These are phyloP conservation scores for Seira ritae DNA, from an alignment of 2,888 invertebrate species.

Conservation along the genomic window DNA sequence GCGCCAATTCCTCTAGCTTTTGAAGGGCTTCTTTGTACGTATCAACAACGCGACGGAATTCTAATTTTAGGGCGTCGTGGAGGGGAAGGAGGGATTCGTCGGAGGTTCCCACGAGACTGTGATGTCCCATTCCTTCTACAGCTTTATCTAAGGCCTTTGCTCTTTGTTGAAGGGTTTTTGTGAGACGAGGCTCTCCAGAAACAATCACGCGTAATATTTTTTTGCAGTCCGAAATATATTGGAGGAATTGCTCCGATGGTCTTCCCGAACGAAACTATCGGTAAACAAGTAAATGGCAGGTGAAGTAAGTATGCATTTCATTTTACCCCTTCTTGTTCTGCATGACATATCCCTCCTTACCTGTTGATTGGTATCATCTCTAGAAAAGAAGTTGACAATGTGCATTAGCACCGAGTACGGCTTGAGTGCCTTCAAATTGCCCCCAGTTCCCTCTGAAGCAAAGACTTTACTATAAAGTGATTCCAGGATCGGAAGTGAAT, in stretches of 20 bases:
- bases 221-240: constrained; percentile 76
- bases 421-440: constrained; percentile 76
- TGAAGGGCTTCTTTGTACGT: constrained; percentile 91
- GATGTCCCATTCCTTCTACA: constrained; percentile 91
- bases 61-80: constrained; percentile 77
- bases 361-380: constrained; percentile 66
- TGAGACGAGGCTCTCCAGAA: constrained; percentile 78
- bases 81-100: constrained; percentile 77
- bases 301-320: neutral
- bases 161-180: constrained; percentile 82
- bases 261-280: constrained; percentile 48
- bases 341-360: constrained; percentile 14
- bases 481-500: constrained; percentile 90
- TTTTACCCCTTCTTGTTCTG: neutral
- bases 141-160: constrained; percentile 88
- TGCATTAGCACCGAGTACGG: constrained; percentile 91
- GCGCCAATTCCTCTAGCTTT: constrained; percentile 82
- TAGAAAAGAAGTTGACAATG: constrained; percentile 84
- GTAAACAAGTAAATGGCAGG: neutral
- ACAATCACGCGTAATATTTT: constrained; percentile 78
- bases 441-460: constrained; percentile 76
- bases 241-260: constrained; percentile 64
- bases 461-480: constrained; percentile 82
- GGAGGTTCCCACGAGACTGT: constrained; percentile 84
- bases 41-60: constrained; percentile 88